phyloP scores from a whole-genome alignment of 2,888 invertebrate genomes.

The Drosophila pseudotalamancana region DNA sequence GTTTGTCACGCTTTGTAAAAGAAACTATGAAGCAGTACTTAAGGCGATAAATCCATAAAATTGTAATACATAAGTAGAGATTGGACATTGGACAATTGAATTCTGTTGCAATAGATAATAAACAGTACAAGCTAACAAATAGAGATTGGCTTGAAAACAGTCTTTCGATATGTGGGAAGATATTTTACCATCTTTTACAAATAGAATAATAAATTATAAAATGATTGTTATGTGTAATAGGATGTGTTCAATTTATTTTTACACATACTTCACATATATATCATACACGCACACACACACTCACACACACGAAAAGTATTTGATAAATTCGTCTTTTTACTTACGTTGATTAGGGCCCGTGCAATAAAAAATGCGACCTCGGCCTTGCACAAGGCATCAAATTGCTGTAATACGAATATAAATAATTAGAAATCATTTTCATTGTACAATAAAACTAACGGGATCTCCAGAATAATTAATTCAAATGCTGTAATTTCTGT shows the following conservation, averaged over 20 bases:
- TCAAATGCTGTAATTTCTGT: neutral
- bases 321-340: slow-evolving; percentile 81
- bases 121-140: neutral
- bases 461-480: neutral
- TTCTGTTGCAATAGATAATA: neutral
- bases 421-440: neutral
- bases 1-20: slow-evolving; percentile 5
- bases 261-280: no score
- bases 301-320: neutral
- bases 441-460: neutral
- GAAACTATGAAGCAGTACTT: neutral
- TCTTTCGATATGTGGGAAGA: no score
- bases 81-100: neutral
- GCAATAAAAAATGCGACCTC: slow-evolving; percentile 91
- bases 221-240: no score
- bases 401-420: slow-evolving; percentile 86
- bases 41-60: neutral
- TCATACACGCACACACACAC: neutral
- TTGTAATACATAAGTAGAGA: neutral
- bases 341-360: slow-evolving; percentile 90
- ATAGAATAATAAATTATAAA: no score
- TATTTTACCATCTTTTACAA: neutral
- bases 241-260: neutral
- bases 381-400: slow-evolving; percentile 91
- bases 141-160: neutral